phyloP scores from a whole-genome alignment of 2,113 vertebrate species.

The Chaenogobius annularis region DNA sequence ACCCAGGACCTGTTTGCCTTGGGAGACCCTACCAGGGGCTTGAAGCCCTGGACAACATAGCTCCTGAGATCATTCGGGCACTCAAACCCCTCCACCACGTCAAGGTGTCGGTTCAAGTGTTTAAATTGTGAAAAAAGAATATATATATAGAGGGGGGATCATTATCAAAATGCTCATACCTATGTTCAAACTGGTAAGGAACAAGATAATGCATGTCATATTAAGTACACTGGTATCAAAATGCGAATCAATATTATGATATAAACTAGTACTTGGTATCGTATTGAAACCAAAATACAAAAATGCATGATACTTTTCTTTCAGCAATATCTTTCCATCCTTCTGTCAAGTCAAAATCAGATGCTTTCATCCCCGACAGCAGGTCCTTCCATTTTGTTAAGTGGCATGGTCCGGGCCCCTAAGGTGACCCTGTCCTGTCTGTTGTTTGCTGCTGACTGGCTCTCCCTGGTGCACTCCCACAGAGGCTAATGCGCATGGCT shows the following conservation, averaged over 20 bases:
- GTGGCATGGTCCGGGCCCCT: constrained; percentile 32
- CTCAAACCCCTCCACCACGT: too few relatives aligned
- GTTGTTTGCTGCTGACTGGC: constrained; percentile 20
- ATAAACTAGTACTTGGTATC: neutral
- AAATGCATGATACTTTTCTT: neutral
- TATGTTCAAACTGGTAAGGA: too few relatives aligned
- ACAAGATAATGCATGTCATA: neutral
- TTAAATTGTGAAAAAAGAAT: too few relatives aligned
- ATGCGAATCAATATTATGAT: neutral
- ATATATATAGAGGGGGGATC: too few relatives aligned
- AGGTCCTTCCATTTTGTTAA: constrained; percentile 16
- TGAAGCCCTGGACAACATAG: too few relatives aligned
- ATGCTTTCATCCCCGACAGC: neutral
- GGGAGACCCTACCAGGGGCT: too few relatives aligned
- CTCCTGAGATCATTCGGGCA: too few relatives aligned
- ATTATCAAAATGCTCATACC: too few relatives aligned
- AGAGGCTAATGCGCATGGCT: neutral
- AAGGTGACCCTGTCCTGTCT: constrained; percentile 19
- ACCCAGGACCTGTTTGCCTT: too few relatives aligned
- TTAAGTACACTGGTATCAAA: neutral
- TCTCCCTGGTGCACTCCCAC: neutral
- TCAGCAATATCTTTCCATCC: neutral
- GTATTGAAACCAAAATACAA: neutral
- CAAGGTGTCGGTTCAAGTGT: too few relatives aligned
- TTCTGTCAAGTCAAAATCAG: neutral